Conservation (phyloP, 2,113 vertebrate genomes). For the Pollachius pollachius region DNA sequence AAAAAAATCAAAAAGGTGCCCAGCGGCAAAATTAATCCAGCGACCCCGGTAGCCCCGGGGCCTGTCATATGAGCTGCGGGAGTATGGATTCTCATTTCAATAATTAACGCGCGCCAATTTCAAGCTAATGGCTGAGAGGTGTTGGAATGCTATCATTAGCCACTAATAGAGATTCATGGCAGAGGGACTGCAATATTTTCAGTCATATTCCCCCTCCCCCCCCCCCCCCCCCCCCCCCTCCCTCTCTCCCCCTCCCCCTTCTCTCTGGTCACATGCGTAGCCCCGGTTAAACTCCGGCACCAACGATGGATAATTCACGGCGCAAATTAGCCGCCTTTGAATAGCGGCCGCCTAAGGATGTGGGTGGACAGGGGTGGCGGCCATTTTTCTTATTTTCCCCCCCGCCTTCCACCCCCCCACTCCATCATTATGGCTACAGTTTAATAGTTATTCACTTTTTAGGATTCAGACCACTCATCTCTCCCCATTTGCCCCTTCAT, state of each 20-base stretch:
- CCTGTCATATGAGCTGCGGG: slow-evolving; percentile 45
- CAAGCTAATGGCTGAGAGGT: slow-evolving; percentile 69
- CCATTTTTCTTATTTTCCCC: slow-evolving; percentile 47
- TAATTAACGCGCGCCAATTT: slow-evolving; percentile 74
- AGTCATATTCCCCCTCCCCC: slow-evolving; percentile 17
- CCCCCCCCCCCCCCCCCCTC: neutral
- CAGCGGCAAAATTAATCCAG: neutral
- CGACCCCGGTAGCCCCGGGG: neutral
- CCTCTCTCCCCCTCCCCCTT: neutral
- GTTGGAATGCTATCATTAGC: slow-evolving; percentile 72
- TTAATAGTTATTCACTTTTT: too few species aligned
- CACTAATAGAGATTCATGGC: slow-evolving; percentile 76
- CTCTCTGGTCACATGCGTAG: slow-evolving; percentile 33
- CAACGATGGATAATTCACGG: slow-evolving; percentile 67
- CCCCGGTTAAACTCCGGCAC: slow-evolving; percentile 34
- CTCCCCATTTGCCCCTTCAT: slow-evolving; percentile 2
- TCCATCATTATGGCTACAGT: too few species aligned
- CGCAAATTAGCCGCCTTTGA: slow-evolving; percentile 69
- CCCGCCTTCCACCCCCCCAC: slow-evolving; percentile 14
- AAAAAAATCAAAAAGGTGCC: neutral
- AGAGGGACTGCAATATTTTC: slow-evolving; percentile 56
- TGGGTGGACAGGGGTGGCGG: slow-evolving; percentile 44
- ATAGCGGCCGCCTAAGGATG: slow-evolving; percentile 70
- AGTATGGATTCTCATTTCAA: slow-evolving; percentile 70
- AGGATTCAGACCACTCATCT: too few species aligned